phyloP scores from a whole-genome alignment of 2,888 invertebrate genomes.

The Timandra comae region DNA sequence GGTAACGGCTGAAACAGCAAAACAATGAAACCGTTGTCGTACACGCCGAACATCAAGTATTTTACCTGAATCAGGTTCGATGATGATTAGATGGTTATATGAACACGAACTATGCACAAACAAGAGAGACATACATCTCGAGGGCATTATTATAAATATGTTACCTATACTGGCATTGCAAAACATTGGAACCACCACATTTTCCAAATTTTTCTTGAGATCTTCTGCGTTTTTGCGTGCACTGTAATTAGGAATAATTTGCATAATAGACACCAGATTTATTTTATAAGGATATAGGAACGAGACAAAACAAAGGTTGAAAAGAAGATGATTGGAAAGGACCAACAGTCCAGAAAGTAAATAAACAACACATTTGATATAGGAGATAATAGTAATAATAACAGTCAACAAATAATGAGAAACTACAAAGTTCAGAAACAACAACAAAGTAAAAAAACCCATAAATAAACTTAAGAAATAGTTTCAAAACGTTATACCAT shows the following conservation, averaged over 20 bases:
- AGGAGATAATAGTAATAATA: conserved; percentile 2
- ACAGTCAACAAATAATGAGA: conserved; percentile 2
- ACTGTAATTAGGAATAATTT: conserved; percentile 82
- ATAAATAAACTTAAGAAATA: no score
- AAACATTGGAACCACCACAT: conserved; percentile 98
- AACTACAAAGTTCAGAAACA: conserved; percentile 1
- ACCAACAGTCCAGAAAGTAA: no score
- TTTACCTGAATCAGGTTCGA: conserved; percentile 38
- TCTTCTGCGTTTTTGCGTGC: conserved; percentile 96
- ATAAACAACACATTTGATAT: no score
- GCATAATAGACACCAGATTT: conserved; percentile 71
- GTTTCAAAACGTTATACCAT: no score
- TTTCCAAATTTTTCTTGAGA: conserved; percentile 94
- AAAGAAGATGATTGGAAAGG: background rate
- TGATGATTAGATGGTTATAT: conserved; percentile 56
- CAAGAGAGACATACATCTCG: conserved; percentile 66
- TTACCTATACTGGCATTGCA: conserved; percentile 91
- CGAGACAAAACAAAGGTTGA: conserved; percentile 27
- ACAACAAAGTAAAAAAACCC: conserved; percentile 4
- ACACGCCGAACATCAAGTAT: conserved; percentile 50
- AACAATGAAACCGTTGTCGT: conserved; percentile 61
- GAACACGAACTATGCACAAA: conserved; percentile 63
- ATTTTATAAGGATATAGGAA: conserved; percentile 35
- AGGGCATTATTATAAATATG: conserved; percentile 76
- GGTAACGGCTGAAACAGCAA: conserved; percentile 81